Base-by-base conservation (phyloP, 2,797 vertebrate genomes). In the Eulemur rubriventer region DNA sequence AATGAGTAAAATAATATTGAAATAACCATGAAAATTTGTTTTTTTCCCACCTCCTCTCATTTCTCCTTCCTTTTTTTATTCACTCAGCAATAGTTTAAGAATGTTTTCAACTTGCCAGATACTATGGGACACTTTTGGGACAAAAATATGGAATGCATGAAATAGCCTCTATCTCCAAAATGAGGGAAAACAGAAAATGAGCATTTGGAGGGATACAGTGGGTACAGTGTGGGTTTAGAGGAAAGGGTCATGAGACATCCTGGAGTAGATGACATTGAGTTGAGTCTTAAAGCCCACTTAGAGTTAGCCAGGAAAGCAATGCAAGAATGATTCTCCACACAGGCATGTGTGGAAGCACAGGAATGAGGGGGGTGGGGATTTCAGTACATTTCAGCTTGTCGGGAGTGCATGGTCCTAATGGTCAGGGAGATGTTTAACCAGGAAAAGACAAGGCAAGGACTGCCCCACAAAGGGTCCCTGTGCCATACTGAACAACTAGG, bases 401-500 rank as follows among this genome's bases (percentile, higher is more conserved):
- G 8, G 28, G 8, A 75, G 41, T 2, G 26, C 0, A 1, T 1
- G 41, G 12, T 35, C 22, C 67, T 43, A 2, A 18, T 0, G 14
- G 5, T 33, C 69, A 35, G 33, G 46, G 69, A 57, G 33, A 7
- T 48, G 16, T 35, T 69, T 67, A 48, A 50, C 33, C 4, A 35
- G 59, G 46, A 41, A 79, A 78, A 63, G 14, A 7, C 8, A 17
- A 48, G 12, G 52, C 3, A 30, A 46, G 46, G 12, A 55, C 38
- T 7, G 0, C 28, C 10, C 17, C 11, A n/a, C 14, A 11, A 50
- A 50, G 46, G 5, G 59, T 4, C 20, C 28, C 5, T 9, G 6
- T n/a, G n/a, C 22, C n/a, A 5, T 43, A 30, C 82, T 35, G 13
- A 75, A 13, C 7, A 13, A 1, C 9, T 24, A 4, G 35, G 30